Evolutionary conservation across 2,888 invertebrate genomes (phyloP).

Genomic region (Bursaphelenchus okinawaensis): DNA sequence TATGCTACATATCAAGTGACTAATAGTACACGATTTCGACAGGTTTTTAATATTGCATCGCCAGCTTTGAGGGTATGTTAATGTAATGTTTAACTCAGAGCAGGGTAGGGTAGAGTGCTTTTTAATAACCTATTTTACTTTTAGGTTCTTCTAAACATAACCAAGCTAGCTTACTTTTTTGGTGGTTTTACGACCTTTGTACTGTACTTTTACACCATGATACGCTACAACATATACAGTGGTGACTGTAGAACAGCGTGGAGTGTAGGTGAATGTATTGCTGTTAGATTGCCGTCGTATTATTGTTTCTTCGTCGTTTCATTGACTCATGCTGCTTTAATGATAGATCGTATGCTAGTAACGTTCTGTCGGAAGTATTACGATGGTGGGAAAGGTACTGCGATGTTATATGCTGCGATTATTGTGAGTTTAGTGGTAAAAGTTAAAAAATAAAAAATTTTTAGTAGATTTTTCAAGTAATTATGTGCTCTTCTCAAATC

Average conservation of each 20-base stretch:
- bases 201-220: not conserved
- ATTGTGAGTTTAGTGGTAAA: not conserved
- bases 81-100: not conserved
- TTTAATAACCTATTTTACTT: not conserved
- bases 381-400: not conserved
- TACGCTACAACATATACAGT: not conserved
- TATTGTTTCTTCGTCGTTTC: not conserved
- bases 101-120: not conserved
- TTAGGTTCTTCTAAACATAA: not conserved
- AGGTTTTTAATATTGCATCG: not conserved
- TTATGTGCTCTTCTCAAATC: too few species aligned
- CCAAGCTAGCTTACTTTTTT: not conserved
- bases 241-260: not conserved
- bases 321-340: not conserved
- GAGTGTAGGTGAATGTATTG: not conserved
- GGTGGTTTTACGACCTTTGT: not conserved
- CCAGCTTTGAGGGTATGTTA: not conserved
- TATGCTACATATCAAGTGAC: not conserved
- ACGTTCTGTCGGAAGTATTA: not conserved
- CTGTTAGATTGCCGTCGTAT: not conserved
- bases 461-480: not conserved
- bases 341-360: not conserved
- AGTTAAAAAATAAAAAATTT: not conserved
- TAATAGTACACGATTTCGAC: not conserved
- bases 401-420: not conserved